Percentiles rank a stretch among this genome's conserved stretches.
Conservation (phyloP, 2,888 invertebrate species). For the Petrolisthes manimaculis region DNA sequence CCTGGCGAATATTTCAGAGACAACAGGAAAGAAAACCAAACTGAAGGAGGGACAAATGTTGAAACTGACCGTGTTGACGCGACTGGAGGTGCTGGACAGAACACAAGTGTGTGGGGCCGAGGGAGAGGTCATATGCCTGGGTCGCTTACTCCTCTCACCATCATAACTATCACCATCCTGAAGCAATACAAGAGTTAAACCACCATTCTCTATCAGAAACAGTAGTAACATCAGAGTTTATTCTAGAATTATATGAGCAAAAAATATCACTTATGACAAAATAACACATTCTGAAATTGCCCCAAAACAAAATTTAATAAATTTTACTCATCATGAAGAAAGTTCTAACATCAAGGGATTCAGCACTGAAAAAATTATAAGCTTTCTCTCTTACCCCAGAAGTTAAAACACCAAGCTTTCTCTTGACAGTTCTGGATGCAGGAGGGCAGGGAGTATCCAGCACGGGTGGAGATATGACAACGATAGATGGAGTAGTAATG, state of each 20-base stretch:
- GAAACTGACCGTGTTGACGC: conserved; percentile 46
- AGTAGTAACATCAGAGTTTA: no score
- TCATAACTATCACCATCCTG: neutral
- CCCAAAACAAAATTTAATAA: no score
- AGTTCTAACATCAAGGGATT: no score
- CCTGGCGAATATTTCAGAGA: no score
- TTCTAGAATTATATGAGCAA: no score
- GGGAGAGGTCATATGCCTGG: conserved; percentile 12
- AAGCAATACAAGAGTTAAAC: neutral
- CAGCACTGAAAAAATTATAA: neutral
- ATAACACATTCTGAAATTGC: no score
- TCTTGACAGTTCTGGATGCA: conserved; percentile 57
- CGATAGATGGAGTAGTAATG: neutral
- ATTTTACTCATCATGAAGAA: no score
- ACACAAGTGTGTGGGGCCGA: conserved; percentile 7
- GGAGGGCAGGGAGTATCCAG: conserved; percentile 54
- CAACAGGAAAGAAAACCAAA: neutral
- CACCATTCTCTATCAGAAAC: no score
- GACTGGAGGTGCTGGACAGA: conserved; percentile 41
- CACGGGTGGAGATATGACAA: neutral
- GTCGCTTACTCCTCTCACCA: conserved; percentile 28
- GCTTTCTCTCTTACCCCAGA: conserved; percentile 31
- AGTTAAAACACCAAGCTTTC: conserved; percentile 49
- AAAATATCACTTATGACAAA: no score
- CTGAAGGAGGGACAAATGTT: neutral